phyloP scores from a whole-genome alignment of 1,140 invertebrate genomes.

The Dufourea novaeangliae region DNA sequence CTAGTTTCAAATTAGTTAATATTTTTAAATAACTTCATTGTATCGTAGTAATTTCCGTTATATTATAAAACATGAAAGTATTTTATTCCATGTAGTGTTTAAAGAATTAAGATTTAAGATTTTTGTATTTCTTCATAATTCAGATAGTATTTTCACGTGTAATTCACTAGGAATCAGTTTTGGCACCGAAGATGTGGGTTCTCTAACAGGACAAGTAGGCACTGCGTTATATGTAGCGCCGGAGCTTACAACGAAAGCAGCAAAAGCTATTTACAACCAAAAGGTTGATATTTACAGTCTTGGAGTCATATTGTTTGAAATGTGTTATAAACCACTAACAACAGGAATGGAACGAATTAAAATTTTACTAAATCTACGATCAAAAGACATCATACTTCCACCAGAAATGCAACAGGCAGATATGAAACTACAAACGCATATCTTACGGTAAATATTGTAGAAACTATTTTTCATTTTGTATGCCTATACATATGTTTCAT shows the following conservation, averaged over 20 bases:
- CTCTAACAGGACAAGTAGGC: constrained; percentile 92
- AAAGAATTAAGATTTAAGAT: background rate
- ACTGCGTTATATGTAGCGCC: constrained; percentile 97
- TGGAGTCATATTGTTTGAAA: constrained; percentile 97
- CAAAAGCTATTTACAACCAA: constrained; percentile 91
- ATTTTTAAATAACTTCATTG: too few species aligned
- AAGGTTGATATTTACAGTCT: constrained; percentile 97
- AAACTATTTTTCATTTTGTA: background rate
- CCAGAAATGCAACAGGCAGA: constrained; percentile 82
- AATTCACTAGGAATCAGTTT: constrained; percentile 65
- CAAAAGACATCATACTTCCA: constrained; percentile 86
- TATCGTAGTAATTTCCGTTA: too few species aligned
- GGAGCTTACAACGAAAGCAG: constrained; percentile 87
- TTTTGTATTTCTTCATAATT: background rate
- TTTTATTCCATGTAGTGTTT: background rate
- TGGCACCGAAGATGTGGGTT: constrained; percentile 76
- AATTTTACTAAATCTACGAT: constrained; percentile 87
- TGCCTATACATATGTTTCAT: background rate
- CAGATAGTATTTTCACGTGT: background rate
- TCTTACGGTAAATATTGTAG: constrained; percentile 76
- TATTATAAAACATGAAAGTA: too few species aligned
- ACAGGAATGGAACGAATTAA: constrained; percentile 95
- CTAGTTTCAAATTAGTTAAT: too few species aligned
- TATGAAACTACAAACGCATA: constrained; percentile 77
- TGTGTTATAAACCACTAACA: constrained; percentile 90